Percentiles rank a stretch among this genome's conserved stretches.
Evolutionary conservation across 2,797 vertebrate species (phyloP).

Genomic region (Poeciliopsis presidionis): DNA sequence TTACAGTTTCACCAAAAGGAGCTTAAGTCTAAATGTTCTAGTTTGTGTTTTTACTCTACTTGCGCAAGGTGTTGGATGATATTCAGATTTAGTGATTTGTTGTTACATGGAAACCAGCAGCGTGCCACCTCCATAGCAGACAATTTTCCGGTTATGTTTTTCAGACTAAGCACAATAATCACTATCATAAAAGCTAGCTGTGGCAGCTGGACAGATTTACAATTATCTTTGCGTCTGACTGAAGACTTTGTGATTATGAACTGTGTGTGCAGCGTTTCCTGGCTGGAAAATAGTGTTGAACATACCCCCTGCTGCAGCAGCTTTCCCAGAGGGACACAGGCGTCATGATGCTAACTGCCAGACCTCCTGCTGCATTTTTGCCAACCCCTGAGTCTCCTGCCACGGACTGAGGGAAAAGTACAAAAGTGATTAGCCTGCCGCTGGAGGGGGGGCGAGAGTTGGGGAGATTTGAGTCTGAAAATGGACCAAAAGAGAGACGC

Average conservation of each 20-base stretch:
- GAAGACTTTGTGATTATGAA: slow-evolving; percentile 70
- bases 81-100: background rate
- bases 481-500: slow-evolving; percentile 57
- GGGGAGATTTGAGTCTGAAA: slow-evolving; percentile 49
- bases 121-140: slow-evolving; percentile 6
- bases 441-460: slow-evolving; percentile 53
- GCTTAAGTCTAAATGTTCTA: background rate
- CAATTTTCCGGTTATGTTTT: slow-evolving; percentile 29
- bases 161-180: slow-evolving; percentile 31
- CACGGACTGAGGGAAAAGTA: slow-evolving; percentile 76
- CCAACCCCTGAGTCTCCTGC: slow-evolving; percentile 67
- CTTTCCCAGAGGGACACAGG: slow-evolving; percentile 65
- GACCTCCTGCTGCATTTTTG: slow-evolving; percentile 65
- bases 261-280: slow-evolving; percentile 63
- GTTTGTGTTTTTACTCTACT: background rate
- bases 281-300: slow-evolving; percentile 65
- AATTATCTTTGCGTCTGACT: slow-evolving; percentile 65
- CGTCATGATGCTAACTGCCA: slow-evolving; percentile 60
- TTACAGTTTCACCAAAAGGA: background rate
- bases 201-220: slow-evolving; percentile 49
- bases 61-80: background rate
- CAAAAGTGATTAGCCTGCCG: slow-evolving; percentile 76
- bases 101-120: slow-evolving; percentile 10
- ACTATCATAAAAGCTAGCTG: slow-evolving; percentile 39
- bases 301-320: slow-evolving; percentile 62